Conservation (phyloP, 2,113 vertebrate genomes). For the Alectura lathami region DNA sequence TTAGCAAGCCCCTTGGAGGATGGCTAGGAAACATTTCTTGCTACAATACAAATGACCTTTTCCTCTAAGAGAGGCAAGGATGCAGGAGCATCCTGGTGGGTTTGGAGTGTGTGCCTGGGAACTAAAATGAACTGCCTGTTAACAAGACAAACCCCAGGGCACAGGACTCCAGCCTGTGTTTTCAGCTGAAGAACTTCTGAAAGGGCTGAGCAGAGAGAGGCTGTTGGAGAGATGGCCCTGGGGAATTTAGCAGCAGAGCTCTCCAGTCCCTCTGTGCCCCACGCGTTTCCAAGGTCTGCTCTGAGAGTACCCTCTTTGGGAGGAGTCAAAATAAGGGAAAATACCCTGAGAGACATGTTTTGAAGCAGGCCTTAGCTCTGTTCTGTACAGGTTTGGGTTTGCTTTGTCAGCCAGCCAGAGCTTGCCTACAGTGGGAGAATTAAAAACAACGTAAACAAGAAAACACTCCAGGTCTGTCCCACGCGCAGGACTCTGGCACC, state of each 20-base stretch:
- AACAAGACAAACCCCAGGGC: neutral
- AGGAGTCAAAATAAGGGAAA: neutral
- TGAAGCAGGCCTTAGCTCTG: neutral
- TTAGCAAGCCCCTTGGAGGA: neutral
- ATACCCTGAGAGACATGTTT: accelerated
- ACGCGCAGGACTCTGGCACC: neutral
- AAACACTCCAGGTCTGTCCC: neutral
- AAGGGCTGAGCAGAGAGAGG: neutral
- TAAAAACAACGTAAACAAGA: neutral
- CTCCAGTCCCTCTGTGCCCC: neutral
- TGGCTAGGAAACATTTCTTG: neutral
- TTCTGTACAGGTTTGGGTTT: neutral
- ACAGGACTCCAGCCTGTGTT: neutral
- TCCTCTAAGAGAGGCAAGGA: neutral
- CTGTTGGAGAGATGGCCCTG: neutral
- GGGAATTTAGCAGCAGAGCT: neutral
- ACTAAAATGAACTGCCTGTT: neutral
- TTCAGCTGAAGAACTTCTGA: neutral
- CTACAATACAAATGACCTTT: neutral
- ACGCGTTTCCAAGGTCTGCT: neutral
- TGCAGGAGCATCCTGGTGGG: neutral
- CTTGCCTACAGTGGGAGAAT: neutral
- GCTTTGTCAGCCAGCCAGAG: neutral
- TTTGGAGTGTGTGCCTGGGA: neutral
- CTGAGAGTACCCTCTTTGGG: accelerated